These are phyloP conservation scores for Halcyon smyrnensis DNA, from an alignment of 2,797 vertebrate species.

Conservation along the genomic window DNA sequence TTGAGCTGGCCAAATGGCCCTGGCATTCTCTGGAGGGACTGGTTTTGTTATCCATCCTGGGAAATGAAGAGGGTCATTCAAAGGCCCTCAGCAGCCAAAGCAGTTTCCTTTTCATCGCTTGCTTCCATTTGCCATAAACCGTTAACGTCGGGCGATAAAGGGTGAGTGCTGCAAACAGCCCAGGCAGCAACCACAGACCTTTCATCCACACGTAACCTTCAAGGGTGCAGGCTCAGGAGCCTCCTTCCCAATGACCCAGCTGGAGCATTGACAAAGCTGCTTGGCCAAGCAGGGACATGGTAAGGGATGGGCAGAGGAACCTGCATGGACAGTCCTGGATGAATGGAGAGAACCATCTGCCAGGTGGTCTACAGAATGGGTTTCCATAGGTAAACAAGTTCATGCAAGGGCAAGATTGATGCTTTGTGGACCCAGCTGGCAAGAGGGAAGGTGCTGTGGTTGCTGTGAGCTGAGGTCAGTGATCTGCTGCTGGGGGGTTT, in stretches of 20 bases:
- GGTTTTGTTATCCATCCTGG: neutral
- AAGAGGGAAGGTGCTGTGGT: neutral
- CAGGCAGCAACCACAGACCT: neutral
- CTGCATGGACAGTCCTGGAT: accelerated
- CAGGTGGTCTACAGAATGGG: neutral
- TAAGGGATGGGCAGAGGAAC: neutral
- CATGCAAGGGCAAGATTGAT: neutral
- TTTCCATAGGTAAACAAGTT: neutral
- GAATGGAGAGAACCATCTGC: neutral
- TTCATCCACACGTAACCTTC: neutral
- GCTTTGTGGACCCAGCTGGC: neutral
- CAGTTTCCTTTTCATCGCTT: neutral
- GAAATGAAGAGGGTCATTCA: neutral
- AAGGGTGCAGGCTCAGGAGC: neutral
- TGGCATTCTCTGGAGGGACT: neutral
- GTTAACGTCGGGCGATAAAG: neutral
- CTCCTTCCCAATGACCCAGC: neutral
- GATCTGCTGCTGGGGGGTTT: neutral
- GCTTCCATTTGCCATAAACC: neutral
- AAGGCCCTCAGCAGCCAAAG: neutral
- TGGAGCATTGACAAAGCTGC: neutral
- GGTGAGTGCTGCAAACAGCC: neutral
- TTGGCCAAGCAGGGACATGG: accelerated
- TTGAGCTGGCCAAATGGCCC: neutral
- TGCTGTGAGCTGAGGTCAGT: neutral